Conservation (phyloP, 2,797 vertebrate genomes). For the Pseudomugil gertrudae region DNA sequence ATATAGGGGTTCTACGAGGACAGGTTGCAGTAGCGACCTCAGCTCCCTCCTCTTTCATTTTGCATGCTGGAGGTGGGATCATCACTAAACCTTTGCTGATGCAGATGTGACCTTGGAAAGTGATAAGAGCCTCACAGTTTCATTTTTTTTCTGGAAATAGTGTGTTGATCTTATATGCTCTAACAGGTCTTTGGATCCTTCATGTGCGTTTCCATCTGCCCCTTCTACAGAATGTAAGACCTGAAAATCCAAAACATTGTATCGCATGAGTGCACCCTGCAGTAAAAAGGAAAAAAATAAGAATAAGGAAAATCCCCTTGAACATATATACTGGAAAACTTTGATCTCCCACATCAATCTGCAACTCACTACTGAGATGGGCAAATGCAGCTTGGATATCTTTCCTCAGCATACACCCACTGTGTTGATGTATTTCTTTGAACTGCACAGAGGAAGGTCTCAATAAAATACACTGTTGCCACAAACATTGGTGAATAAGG, state of each 20-base stretch:
- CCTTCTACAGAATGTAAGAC: constrained; percentile 52
- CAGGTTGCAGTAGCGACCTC: constrained; percentile 25
- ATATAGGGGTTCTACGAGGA: constrained; percentile 14
- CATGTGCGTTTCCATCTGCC: constrained; percentile 5
- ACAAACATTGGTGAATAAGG: constrained; percentile 27
- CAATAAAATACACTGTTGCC: constrained; percentile 33
- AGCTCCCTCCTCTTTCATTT: constrained; percentile 17
- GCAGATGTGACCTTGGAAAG: constrained; percentile 63
- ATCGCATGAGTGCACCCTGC: constrained; percentile 35
- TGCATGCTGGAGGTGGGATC: constrained; percentile 26
- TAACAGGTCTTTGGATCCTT: constrained; percentile 1
- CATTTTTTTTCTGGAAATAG: constrained; percentile 14
- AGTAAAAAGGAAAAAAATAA: constrained; percentile 10
- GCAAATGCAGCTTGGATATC: constrained; percentile 43
- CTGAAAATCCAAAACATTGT: constrained; percentile 48
- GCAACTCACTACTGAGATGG: constrained; percentile 45
- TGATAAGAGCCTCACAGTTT: constrained; percentile 13
- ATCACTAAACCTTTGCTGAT: constrained; percentile 33
- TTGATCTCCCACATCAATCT: constrained; percentile 50
- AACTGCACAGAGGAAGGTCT: constrained; percentile 34
- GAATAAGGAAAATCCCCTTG: constrained; percentile 31
- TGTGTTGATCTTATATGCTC: constrained; percentile 1
- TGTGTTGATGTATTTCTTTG: constrained; percentile 31
- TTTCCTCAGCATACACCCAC: constrained; percentile 49
- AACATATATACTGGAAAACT: constrained; percentile 66